These are phyloP conservation scores for Mastomys natalensis DNA, from an alignment of 2,113 vertebrate species.

Conservation along the genomic window DNA sequence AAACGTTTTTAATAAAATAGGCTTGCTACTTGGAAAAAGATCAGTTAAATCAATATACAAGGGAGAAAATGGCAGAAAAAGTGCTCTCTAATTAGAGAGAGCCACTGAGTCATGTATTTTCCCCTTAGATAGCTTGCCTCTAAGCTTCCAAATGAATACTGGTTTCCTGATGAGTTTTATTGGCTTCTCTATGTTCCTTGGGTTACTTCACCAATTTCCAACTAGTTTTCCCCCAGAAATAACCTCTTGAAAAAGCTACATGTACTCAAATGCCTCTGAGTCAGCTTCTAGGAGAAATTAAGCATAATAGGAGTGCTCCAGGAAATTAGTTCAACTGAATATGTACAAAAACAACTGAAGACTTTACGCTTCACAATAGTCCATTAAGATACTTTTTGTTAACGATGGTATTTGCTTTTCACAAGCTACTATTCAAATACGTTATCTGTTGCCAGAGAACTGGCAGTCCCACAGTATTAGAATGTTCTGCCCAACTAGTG, in stretches of 20 bases:
- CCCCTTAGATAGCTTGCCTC: not conserved
- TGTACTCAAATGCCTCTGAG: not conserved
- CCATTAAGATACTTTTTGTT: slow-evolving; percentile 25
- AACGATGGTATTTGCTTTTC: not conserved
- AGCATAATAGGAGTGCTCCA: not conserved
- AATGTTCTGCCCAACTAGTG: not conserved
- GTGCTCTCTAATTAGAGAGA: not conserved
- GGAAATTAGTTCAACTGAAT: slow-evolving; percentile 56
- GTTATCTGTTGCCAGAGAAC: not conserved
- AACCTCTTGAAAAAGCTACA: not conserved
- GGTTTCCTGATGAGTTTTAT: not conserved
- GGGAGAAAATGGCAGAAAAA: not conserved
- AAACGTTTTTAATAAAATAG: not conserved
- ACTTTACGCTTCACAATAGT: not conserved
- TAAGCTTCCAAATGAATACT: not conserved
- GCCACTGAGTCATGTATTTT: not conserved
- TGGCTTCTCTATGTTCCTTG: not conserved
- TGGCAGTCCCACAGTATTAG: not conserved
- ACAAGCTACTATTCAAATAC: not conserved
- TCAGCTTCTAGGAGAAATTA: slow-evolving; percentile 19
- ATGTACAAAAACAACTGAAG: slow-evolving; percentile 36
- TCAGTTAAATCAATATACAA: not conserved
- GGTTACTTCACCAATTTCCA: slow-evolving; percentile 1
- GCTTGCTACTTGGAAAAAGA: not conserved
- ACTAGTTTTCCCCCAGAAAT: slow-evolving; percentile 18